Percentiles rank a stretch among this genome's conserved stretches.
Evolutionary conservation across 2,888 invertebrate species (phyloP).

Genomic region (Ernsta delagoae): DNA sequence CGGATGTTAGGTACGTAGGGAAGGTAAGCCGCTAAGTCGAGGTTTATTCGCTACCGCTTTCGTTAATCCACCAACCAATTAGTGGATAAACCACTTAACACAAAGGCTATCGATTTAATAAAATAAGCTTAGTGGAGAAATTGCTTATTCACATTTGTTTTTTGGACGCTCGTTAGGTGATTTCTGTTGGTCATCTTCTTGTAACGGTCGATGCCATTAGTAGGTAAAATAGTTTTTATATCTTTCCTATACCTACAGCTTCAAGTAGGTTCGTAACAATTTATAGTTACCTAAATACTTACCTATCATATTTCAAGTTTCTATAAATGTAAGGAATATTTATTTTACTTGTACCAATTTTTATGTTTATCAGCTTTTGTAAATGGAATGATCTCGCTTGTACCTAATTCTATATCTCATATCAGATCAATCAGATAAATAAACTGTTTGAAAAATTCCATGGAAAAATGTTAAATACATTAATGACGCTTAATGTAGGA

Average conservation of each 20-base stretch:
- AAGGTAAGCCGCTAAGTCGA: conserved; percentile 54
- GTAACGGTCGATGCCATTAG: background rate
- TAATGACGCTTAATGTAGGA: background rate
- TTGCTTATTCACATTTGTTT: background rate
- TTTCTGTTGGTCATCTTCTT: background rate
- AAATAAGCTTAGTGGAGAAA: background rate
- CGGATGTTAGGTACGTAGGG: background rate
- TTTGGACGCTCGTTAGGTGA: background rate
- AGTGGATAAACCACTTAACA: conserved; percentile 72
- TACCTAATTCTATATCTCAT: no score
- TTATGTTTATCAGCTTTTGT: no score
- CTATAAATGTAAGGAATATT: no score
- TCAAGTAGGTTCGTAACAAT: no score
- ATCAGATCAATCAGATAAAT: no score
- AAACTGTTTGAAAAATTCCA: no score
- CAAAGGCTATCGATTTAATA: conserved; percentile 58
- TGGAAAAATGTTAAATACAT: background rate
- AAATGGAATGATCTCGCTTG: no score
- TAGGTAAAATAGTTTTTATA: no score
- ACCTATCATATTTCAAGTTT: no score
- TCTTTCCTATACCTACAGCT: no score
- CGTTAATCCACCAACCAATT: conserved; percentile 75
- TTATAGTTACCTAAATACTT: no score
- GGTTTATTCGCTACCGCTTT: conserved; percentile 63
- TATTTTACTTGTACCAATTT: no score